Percentiles rank a stretch among this genome's conserved stretches.
These are phyloP conservation scores for Epizoanthus fatuus DNA, from an alignment of 92 coral and sea anemone species.

Conservation along the genomic window DNA sequence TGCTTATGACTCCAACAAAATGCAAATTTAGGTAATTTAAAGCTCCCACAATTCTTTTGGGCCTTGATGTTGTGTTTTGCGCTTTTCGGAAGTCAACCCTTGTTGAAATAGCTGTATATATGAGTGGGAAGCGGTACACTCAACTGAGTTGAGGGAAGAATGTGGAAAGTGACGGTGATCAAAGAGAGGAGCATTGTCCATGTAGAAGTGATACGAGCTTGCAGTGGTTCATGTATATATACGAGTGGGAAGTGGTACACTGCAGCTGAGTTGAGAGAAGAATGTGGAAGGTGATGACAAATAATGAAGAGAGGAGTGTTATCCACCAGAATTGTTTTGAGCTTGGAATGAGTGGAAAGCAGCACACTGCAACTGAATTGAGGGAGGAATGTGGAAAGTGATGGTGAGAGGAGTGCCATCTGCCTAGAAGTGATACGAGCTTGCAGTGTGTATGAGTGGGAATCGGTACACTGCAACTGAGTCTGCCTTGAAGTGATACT, in stretches of 20 bases:
- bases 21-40: too few species aligned
- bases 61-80: too few species aligned
- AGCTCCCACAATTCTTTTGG: too few species aligned
- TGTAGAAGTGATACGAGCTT: neutral
- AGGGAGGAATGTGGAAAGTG: neutral
- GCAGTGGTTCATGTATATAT: neutral
- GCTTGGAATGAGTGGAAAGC: neutral
- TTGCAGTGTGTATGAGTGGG: neutral
- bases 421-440: conserved; percentile 15
- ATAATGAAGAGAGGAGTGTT: neutral
- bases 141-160: neutral
- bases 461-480: too few species aligned
- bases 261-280: conserved; percentile 7
- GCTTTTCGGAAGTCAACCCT: neutral
- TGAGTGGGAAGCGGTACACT: neutral
- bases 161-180: neutral
- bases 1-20: too few species aligned
- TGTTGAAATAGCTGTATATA: neutral
- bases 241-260: conserved; percentile 4
- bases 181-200: neutral
- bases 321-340: neutral
- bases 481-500: too few species aligned
- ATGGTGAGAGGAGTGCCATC: conserved; percentile 22
- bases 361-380: neutral
- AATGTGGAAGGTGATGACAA: neutral